Evolutionary conservation across 1,140 invertebrate species (phyloP), one percentile per base, ranked within the genome.

Genomic region (Tetranychus cinnabarinus): DNA sequence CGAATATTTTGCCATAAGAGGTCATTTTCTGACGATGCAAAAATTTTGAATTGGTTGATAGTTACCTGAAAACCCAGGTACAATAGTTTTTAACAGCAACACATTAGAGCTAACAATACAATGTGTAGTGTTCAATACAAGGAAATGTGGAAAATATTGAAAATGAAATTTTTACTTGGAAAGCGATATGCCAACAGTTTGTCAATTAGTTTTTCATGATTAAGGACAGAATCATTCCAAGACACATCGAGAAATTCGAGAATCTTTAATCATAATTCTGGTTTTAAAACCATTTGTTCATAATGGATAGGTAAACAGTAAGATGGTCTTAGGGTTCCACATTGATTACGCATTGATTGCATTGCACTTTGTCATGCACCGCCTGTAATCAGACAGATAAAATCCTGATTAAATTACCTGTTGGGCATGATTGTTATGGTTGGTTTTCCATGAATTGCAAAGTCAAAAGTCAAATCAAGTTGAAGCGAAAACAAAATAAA

Each of bases 371-470:
- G 79, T 82, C 72, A 98, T 73, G 72, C 90, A 96, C 72, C 93
- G 88, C 60, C 88, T 79, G 73, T 93, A 96, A 69, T 82, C 88
- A 63, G 80, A 81, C 69, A 97, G 74, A 75, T 97, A 89, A 76
- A 97, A 98, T 2, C 95, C 95, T 31, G 91, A 92, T 69, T 97
- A 97, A 55, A 92, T 97, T 58, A 97, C 87, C 83, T 86, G 70
- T 34, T 33, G 33, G 54, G 3, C 23, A 23, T 23, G 23, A 23
- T 23, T 23, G 23, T 23, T 23, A 0, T 23, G 0, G 23, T 23
- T 23, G 23, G 23, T 23, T 23, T 23, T 23, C 23, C 23, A 23
- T 23, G 23, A 23, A 23, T 23, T 0, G 0, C 23, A 23, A 23
- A 23, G 23, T 23, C 23, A 23, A 23, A 23, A 23, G 23, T 23